Evolutionary conservation across 2,113 vertebrate genomes (phyloP).

Genomic region (Nematolebias whitei): DNA sequence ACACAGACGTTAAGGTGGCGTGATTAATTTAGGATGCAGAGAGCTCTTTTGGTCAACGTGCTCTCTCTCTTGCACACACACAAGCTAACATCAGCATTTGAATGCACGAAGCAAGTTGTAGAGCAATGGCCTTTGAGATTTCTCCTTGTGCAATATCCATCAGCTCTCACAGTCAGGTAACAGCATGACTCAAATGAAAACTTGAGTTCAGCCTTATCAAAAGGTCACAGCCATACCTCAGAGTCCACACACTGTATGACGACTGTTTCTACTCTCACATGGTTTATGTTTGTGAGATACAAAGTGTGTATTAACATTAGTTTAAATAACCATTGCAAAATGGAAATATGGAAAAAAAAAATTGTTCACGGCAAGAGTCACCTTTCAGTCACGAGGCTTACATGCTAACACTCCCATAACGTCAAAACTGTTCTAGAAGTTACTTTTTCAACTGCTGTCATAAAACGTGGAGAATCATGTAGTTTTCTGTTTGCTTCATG

Average conservation of each 20-base stretch:
- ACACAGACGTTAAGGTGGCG: slow-evolving; percentile 55
- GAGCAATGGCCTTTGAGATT: slow-evolving; percentile 35
- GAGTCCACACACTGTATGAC: slow-evolving; percentile 8
- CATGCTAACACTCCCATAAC: too few relatives aligned
- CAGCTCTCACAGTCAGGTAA: slow-evolving; percentile 12
- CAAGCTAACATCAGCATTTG: slow-evolving; percentile 22
- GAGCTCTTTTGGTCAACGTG: slow-evolving; percentile 33
- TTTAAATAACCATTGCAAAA: too few relatives aligned
- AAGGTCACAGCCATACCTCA: slow-evolving; percentile 35
- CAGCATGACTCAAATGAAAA: slow-evolving; percentile 24
- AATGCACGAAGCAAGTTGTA: slow-evolving; percentile 30
- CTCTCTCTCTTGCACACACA: background rate
- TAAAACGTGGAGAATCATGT: too few relatives aligned
- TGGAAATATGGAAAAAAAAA: background rate
- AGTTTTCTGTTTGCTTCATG: too few relatives aligned
- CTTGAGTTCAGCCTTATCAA: slow-evolving; percentile 31
- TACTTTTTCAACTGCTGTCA: too few relatives aligned
- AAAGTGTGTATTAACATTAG: background rate
- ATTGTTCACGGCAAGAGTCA: background rate
- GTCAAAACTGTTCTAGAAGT: too few relatives aligned
- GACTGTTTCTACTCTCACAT: slow-evolving; percentile 5
- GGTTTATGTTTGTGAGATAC: background rate
- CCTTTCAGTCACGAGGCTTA: too few relatives aligned
- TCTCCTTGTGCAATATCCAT: slow-evolving; percentile 12
- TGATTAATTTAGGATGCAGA: slow-evolving; percentile 68